Evolutionary conservation across 2,888 invertebrate species (phyloP).

Genomic region (Atethmia centrago): DNA sequence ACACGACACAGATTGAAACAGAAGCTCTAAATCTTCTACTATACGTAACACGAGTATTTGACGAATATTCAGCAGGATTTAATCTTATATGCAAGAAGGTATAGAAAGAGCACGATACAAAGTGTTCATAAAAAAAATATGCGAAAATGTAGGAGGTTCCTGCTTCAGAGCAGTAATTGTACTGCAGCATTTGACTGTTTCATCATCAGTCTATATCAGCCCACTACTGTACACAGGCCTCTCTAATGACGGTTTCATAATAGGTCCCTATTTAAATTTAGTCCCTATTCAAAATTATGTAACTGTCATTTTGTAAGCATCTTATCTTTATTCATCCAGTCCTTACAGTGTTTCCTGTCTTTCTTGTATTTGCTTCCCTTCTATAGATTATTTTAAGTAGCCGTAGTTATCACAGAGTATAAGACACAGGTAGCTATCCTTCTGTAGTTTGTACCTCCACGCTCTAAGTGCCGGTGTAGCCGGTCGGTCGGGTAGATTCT

Average conservation of each 20-base stretch:
- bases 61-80: neutral
- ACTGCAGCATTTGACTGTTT: neutral
- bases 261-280: too few relatives aligned
- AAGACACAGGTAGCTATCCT: slow-evolving; percentile 10
- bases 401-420: neutral
- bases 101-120: neutral
- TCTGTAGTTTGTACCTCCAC: neutral
- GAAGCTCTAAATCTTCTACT: slow-evolving; percentile 13
- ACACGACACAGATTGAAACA: slow-evolving; percentile 7
- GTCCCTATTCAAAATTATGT: too few relatives aligned
- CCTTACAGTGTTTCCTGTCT: neutral
- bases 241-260: neutral
- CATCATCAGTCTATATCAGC: neutral
- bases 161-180: too few relatives aligned
- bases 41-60: neutral
- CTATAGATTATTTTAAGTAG: neutral
- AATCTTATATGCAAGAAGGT: neutral
- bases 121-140: neutral
- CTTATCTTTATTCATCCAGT: neutral
- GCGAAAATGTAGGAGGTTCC: neutral
- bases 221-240: neutral
- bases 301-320: neutral
- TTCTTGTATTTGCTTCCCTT: neutral
- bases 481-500: slow-evolving; percentile 40
- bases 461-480: slow-evolving; percentile 35